Conservation (phyloP, 2,113 vertebrate species). For the Neomonachus schauinslandi region DNA sequence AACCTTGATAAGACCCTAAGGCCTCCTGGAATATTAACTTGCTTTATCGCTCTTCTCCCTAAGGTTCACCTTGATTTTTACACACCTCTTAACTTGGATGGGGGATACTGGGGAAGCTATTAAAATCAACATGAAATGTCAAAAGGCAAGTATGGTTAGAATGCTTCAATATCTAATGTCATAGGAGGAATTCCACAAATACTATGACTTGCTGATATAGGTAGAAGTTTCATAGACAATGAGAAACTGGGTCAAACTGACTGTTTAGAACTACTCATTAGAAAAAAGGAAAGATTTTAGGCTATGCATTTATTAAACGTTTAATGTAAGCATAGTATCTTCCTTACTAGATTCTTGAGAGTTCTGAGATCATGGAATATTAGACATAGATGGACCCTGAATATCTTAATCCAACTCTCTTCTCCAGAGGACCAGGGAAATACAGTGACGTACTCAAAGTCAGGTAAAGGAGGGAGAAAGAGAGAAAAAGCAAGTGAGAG, state of each 20-base stretch:
- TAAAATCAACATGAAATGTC: constrained; percentile 47
- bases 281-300: constrained; percentile 34
- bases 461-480: background rate
- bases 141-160: constrained; percentile 39
- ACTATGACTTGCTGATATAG: background rate
- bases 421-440: background rate
- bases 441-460: constrained; percentile 9
- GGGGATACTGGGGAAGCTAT: background rate
- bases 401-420: constrained; percentile 33
- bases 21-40: constrained; percentile 54
- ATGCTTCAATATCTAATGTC: constrained; percentile 44
- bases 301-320: constrained; percentile 20
- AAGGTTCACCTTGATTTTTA: constrained; percentile 64
- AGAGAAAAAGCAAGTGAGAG: background rate
- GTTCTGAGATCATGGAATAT: background rate
- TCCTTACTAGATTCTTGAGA: constrained; percentile 44
- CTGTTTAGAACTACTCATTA: constrained; percentile 24
- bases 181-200: constrained; percentile 44
- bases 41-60: constrained; percentile 17
- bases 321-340: background rate
- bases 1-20: constrained; percentile 67
- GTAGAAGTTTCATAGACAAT: constrained; percentile 39
- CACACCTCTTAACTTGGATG: constrained; percentile 1
- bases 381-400: background rate
- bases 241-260: constrained; percentile 12